Evolutionary conservation across 2,888 invertebrate species (phyloP).

Genomic region (Mimachlamys varia): DNA sequence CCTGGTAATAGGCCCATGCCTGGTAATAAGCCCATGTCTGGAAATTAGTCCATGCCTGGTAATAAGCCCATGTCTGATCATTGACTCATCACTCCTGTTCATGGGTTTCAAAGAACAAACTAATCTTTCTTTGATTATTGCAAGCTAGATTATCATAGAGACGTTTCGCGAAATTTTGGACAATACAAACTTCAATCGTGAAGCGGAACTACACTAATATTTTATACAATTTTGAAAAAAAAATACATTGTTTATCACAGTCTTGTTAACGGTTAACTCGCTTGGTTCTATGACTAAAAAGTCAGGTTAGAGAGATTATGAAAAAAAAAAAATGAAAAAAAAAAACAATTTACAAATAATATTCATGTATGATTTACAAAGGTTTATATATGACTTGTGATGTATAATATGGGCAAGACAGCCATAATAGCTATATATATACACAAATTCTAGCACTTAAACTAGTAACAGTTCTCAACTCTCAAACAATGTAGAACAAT

Average conservation of each 20-base stretch:
- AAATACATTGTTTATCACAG: background rate
- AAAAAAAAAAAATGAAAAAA: no score
- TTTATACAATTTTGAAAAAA: no score
- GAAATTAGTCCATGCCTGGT: no score
- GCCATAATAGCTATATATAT: background rate
- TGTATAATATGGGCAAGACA: background rate
- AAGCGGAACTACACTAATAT: background rate
- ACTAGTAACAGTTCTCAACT: background rate
- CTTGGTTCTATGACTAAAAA: background rate
- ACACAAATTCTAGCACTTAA: background rate
- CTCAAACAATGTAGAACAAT: background rate
- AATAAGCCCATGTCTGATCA: no score
- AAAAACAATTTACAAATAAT: background rate
- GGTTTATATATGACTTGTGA: background rate
- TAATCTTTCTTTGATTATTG: no score
- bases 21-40: no score
- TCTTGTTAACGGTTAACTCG: background rate
- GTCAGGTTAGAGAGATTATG: background rate
- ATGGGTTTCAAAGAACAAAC: no score
- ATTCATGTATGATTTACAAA: conserved; percentile 2
- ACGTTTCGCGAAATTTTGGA: background rate
- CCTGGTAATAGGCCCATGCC: no score
- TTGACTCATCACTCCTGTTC: no score
- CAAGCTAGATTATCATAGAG: no score
- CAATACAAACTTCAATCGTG: background rate